These are phyloP conservation scores for Herpailurus yagouaroundi DNA, from an alignment of 2,113 vertebrate species.

Conservation along the genomic window DNA sequence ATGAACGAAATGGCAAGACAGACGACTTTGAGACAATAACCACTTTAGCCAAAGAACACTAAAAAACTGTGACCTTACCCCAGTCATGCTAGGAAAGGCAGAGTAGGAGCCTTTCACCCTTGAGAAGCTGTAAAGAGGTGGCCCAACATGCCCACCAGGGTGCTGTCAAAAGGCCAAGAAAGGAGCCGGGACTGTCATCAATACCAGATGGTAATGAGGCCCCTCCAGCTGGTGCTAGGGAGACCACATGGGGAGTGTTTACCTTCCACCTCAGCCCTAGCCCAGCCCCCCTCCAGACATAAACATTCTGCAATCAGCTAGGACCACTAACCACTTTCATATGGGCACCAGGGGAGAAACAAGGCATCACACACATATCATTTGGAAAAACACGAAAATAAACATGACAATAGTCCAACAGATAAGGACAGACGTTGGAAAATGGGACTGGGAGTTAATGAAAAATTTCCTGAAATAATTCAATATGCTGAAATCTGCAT, in stretches of 20 bases:
- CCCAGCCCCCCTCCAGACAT: accelerated
- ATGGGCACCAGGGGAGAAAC: not conserved
- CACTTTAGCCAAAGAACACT: not conserved
- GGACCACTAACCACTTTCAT: not conserved
- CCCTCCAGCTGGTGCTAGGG: not conserved
- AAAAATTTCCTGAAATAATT: not conserved
- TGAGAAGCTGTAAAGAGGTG: not conserved
- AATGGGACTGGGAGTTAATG: not conserved
- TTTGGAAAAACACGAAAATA: not conserved
- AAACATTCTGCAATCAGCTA: not conserved
- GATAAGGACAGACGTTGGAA: not conserved
- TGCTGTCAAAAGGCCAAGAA: not conserved
- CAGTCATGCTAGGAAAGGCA: not conserved
- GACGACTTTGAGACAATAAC: not conserved
- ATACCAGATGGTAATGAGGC: not conserved
- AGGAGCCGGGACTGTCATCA: not conserved
- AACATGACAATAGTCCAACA: not conserved
- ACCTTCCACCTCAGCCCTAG: not conserved
- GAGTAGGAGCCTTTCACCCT: accelerated
- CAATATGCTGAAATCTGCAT: not conserved
- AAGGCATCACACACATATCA: too few species aligned
- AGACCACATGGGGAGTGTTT: not conserved
- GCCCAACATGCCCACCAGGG: not conserved
- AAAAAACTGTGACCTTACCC: not conserved
- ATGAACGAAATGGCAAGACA: not conserved